A percentile compares a stretch with the other conserved stretches of the same genome.
These are phyloP conservation scores for Sebastes umbrosus DNA, from an alignment of 2,797 vertebrate species.

Conservation along the genomic window DNA sequence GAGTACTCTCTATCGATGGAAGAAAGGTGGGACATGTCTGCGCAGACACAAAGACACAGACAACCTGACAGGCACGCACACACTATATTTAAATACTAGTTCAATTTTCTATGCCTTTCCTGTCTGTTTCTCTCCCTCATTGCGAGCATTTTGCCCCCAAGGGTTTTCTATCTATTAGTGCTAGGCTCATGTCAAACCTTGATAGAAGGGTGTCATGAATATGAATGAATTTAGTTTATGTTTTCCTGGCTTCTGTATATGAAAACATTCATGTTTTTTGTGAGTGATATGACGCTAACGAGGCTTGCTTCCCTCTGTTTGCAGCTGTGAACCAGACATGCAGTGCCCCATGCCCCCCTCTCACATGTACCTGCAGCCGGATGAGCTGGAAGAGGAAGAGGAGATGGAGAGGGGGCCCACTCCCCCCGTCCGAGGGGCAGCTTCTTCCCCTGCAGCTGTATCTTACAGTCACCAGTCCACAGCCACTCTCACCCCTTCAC, in stretches of 20 bases:
- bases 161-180: slow-evolving; percentile 53
- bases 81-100: slow-evolving; percentile 29
- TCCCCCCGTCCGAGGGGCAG: slow-evolving; percentile 93
- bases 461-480: slow-evolving; percentile 99
- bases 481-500: slow-evolving; percentile 96
- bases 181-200: slow-evolving; percentile 50
- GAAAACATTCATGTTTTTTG: slow-evolving; percentile 43
- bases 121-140: slow-evolving; percentile 27
- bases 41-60: slow-evolving; percentile 37
- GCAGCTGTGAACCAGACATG: slow-evolving; percentile 93
- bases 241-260: slow-evolving; percentile 43
- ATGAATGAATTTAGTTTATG: slow-evolving; percentile 51
- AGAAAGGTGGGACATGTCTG: slow-evolving; percentile 84
- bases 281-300: slow-evolving; percentile 61
- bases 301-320: slow-evolving; percentile 60
- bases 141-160: slow-evolving; percentile 26
- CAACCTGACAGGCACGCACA: slow-evolving; percentile 38
- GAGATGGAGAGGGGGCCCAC: slow-evolving; percentile 95
- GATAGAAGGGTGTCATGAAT: slow-evolving; percentile 68
- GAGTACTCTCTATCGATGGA: slow-evolving; percentile 90
- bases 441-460: slow-evolving; percentile 95
- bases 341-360: slow-evolving; percentile 92
- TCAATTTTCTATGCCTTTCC: slow-evolving; percentile 16
- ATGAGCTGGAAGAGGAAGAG: slow-evolving; percentile 93
- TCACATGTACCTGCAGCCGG: slow-evolving; percentile 97